These are phyloP conservation scores for Ctenomys sociabilis DNA, from an alignment of 2,113 vertebrate genomes.

Conservation along the genomic window DNA sequence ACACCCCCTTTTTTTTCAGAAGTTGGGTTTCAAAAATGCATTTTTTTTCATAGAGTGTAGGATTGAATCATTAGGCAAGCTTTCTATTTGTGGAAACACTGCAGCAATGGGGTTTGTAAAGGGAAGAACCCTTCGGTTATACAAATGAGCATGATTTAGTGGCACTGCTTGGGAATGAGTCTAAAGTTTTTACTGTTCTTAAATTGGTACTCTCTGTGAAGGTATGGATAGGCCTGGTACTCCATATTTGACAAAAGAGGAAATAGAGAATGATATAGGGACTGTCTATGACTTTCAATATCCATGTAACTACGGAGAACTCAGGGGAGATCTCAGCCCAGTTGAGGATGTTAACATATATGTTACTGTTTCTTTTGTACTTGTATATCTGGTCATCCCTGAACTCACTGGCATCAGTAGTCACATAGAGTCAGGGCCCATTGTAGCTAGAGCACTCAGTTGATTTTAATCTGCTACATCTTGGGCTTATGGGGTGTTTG, in stretches of 20 bases:
- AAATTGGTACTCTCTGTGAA: background rate
- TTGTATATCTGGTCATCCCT: background rate
- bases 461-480: background rate
- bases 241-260: slow-evolving; percentile 13
- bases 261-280: background rate
- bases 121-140: slow-evolving; percentile 24
- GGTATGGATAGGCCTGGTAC: background rate
- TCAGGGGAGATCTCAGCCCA: background rate
- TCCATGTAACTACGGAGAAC: background rate
- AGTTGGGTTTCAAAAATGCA: slow-evolving; percentile 44
- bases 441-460: background rate
- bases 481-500: background rate
- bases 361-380: background rate
- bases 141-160: background rate
- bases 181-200: slow-evolving; percentile 15
- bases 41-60: background rate
- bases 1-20: background rate
- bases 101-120: slow-evolving; percentile 37
- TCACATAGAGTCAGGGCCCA: background rate
- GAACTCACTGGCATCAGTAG: background rate
- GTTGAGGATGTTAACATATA: background rate
- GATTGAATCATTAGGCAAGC: slow-evolving; percentile 44
- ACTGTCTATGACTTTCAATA: background rate
- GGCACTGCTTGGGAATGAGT: background rate
- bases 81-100: slow-evolving; percentile 36